Evolutionary conservation across 2,113 vertebrate species (phyloP), one percentile per base, ranked within the genome.

Genomic region (Apteryx owenii): DNA sequence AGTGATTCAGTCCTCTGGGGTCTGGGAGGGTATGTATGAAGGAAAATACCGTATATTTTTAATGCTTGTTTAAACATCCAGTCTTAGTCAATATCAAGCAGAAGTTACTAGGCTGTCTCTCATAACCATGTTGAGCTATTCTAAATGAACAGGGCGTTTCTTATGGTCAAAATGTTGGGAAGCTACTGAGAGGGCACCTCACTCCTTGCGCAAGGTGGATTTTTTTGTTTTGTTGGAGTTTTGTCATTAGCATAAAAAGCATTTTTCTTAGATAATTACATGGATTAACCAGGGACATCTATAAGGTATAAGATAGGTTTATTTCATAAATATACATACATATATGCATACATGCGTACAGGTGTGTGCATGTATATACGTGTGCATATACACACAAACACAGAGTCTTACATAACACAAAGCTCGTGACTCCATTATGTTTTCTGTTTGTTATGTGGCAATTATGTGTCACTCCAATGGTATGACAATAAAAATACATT

Each of bases 301-400:
- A 28, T 62, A 38, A 90, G 29, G n/a, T 44, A 58, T 28, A 88
- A 44, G 16, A 31, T 25, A 68, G 7, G 8, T 20, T 6, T 33
- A 36, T 77, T 83, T 77, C 46, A 66, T 21, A 66, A 31, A 28
- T 1, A 61, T 4, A 44, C 7, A 40, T 4, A 70, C 3, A 64
- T 14, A 70, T 2, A 65, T 4, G 23, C 2, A 21, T 23, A 2
- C 33, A 2, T 8, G 44, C 2, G 38, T 44, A 44, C 10, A 31
- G 5, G 8, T 62, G 19, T 70, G 4, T 22, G 15, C 31, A 18
- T 58, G 56, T 18, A 58, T 58, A 56, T 29, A 42, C 16, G 15
- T 50, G 5, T 50, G 6, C 17, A 44, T 12, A 29, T 26, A 46
- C 8, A 19, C 62, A 33, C 14, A 72, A 31, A 29, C 23, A 51